Evolutionary conservation across 64 coral and sea anemone genomes (phyloP).

Genomic region (Cladopsammia gracilis): DNA sequence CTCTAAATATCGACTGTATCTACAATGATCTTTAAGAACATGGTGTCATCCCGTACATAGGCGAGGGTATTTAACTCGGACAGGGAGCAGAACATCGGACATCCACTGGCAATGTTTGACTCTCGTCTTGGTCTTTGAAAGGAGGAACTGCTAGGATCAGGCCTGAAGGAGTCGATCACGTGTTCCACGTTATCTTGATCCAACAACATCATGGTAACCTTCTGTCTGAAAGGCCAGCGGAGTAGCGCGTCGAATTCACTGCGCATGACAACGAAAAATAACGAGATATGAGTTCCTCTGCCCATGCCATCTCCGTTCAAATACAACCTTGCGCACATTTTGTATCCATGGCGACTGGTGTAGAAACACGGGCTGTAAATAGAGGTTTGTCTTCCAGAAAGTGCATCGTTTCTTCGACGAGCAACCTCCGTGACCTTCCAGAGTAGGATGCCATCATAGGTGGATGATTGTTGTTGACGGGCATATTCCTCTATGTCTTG

Average conservation of each 20-base stretch:
- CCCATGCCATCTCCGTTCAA: conserved; percentile 74
- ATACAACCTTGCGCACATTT: conserved; percentile 73
- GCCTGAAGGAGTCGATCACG: conserved; percentile 74
- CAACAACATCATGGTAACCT: conserved; percentile 71
- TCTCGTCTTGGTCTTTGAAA: conserved; percentile 61
- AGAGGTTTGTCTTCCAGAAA: conserved; percentile 33
- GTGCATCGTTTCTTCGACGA: conserved; percentile 37
- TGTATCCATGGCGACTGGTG: conserved; percentile 72
- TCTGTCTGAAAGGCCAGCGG: conserved; percentile 78
- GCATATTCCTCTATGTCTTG: conserved; percentile 47
- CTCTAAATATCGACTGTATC: conserved; percentile 31
- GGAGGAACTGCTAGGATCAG: conserved; percentile 66
- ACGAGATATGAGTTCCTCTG: conserved; percentile 47
- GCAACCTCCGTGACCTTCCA: conserved; percentile 67
- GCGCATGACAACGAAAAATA: conserved; percentile 79
- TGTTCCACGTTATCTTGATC: conserved; percentile 74
- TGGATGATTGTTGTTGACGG: neutral
- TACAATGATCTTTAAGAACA: conserved; percentile 68
- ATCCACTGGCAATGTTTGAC: conserved; percentile 67
- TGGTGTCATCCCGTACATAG: conserved; percentile 59
- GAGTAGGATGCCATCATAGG: conserved; percentile 38
- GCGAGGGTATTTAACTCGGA: conserved; percentile 49
- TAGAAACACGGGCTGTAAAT: conserved; percentile 71
- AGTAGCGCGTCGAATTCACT: conserved; percentile 62
- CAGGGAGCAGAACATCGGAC: conserved; percentile 63